Evolutionary conservation across 2,888 invertebrate genomes (phyloP), one percentile per base, ranked within the genome.

Genomic region (Fragum fragum): DNA sequence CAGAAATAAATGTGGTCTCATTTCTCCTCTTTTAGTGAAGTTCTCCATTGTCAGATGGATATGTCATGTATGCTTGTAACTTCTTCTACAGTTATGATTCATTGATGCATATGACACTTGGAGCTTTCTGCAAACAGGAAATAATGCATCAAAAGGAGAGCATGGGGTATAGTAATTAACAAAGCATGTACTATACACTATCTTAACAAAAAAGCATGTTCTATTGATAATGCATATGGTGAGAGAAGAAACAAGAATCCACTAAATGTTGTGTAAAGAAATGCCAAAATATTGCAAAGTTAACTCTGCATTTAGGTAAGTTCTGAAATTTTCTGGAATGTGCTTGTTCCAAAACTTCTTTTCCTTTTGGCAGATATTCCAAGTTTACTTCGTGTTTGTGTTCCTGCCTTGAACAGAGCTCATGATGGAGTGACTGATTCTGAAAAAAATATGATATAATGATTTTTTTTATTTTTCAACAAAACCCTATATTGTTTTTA

Each of bases 21-120:
- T 36, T 36, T 9, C 32, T 36, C 9, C 32, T 36, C 32, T 9
- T 3, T 36, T 3, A 9, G 32, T 6, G 9, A 14, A 57, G 47
- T 47, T 61, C 29, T 66, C 42, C 66, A 66, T 66, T 66, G 47
- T 73, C 73, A 73, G 26, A 39, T 66, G n/a, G 39, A 53, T 57
- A 26, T 57, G 55, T 29, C 39, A 39, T 47, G 59, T 73, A 73
- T 73, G 73, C 73, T 61, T 73, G 61, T 73, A 21, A 53, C 55
- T 57, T 72, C 42, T 52, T 61, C 61, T 52, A 59, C 73, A 73
- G 61, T 39, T 61, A 32, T 73, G 61, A 73, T 26, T 66, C 57
- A 72, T 71, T 68, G 61, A 66, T 66, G 66, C 66, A 66, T 66
- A 42, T 66, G 66, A 36, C 18, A 42, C 66, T 66, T 66, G 66